phyloP scores from a whole-genome alignment of 2,113 vertebrate species.

The Poeciliopsis turrubarensis region DNA sequence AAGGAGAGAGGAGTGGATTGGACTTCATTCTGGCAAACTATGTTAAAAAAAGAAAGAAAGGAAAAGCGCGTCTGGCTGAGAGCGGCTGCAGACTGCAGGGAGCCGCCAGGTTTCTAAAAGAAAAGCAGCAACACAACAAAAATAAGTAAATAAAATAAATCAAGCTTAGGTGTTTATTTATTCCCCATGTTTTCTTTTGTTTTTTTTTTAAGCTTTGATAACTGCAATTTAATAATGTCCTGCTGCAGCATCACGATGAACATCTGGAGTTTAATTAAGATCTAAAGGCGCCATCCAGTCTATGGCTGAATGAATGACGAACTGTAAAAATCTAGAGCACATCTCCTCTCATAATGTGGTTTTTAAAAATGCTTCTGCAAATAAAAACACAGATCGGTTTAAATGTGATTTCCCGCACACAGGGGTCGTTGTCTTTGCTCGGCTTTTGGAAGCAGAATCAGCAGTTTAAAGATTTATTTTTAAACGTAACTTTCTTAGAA shows the following conservation, averaged over 20 bases:
- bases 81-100: not conserved
- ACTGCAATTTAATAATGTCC: conserved; percentile 10
- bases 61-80: not conserved
- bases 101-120: not conserved
- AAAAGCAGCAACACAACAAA: too few relatives aligned
- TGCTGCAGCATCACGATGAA: conserved; percentile 37
- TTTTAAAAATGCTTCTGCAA: not conserved
- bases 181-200: not conserved
- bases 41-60: not conserved
- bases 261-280: conserved; percentile 42
- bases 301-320: not conserved
- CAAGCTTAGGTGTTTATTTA: not conserved
- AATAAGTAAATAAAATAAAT: too few relatives aligned
- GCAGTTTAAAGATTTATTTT: not conserved
- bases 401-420: not conserved
- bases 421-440: not conserved
- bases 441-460: not conserved
- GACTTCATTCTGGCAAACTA: conserved; percentile 32
- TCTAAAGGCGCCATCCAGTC: conserved; percentile 7
- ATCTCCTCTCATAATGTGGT: not conserved
- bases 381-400: not conserved
- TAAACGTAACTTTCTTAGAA: not conserved
- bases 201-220: not conserved
- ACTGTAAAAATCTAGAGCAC: not conserved
- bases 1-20: conserved; percentile 12